Evolutionary conservation across 1,140 invertebrate species (phyloP).

Genomic region (Octopus sinensis): DNA sequence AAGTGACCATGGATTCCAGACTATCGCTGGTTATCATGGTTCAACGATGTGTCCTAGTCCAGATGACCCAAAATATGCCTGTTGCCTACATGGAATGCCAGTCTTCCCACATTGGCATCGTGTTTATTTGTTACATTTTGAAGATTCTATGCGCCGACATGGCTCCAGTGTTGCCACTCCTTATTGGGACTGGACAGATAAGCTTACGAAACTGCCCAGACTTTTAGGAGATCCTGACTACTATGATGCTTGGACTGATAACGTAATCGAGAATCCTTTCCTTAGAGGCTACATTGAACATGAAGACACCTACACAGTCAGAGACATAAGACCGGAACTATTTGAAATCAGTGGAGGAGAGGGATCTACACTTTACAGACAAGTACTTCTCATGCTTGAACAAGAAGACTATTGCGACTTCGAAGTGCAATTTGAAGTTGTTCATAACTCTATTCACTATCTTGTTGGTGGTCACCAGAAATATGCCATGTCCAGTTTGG

Average conservation of each 20-base stretch:
- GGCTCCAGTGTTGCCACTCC: slow-evolving; percentile 22
- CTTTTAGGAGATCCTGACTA: slow-evolving; percentile 19
- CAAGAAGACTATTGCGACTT: slow-evolving; percentile 32
- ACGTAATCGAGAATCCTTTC: background rate
- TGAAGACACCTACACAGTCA: slow-evolving; percentile 7
- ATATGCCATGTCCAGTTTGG: slow-evolving; percentile 24
- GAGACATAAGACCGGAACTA: slow-evolving; percentile 18
- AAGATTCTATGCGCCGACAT: slow-evolving; percentile 25
- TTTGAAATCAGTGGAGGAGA: slow-evolving; percentile 17
- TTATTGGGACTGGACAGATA: slow-evolving; percentile 31
- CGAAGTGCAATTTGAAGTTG: slow-evolving; percentile 28
- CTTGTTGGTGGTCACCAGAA: slow-evolving; percentile 21
- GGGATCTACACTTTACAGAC: slow-evolving; percentile 14
- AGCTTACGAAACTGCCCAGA: slow-evolving; percentile 18
- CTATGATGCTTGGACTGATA: slow-evolving; percentile 19
- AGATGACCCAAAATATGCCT: slow-evolving; percentile 16
- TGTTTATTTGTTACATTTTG: slow-evolving; percentile 24
- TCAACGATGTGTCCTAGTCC: slow-evolving; percentile 24
- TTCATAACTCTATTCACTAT: slow-evolving; percentile 28
- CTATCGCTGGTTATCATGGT: slow-evolving; percentile 29
- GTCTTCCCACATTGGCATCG: slow-evolving; percentile 35
- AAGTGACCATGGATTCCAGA: slow-evolving; percentile 19
- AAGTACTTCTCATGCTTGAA: slow-evolving; percentile 28
- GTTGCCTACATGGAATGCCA: slow-evolving; percentile 30
- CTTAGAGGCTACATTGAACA: slow-evolving; percentile 1